These are phyloP conservation scores for Papilio demoleus DNA, from an alignment of 2,888 invertebrate genomes.

Conservation along the genomic window DNA sequence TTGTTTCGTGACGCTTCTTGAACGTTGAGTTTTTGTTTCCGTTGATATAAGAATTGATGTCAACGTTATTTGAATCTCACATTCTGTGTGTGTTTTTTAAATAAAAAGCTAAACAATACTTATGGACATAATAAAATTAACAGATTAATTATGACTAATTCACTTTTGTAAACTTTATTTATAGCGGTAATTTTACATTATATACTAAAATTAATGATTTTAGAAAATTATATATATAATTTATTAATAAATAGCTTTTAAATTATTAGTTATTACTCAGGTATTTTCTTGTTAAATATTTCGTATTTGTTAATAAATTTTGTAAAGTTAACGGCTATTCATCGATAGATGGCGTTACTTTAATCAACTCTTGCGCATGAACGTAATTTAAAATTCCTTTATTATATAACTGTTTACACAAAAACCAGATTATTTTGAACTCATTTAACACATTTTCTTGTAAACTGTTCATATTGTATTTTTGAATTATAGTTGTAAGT, in stretches of 20 bases:
- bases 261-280: too few species aligned
- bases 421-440: constrained; percentile 47
- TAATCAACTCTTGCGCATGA: constrained; percentile 58
- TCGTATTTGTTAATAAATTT: background rate
- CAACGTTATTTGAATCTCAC: background rate
- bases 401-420: constrained; percentile 27
- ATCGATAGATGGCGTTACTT: constrained; percentile 64
- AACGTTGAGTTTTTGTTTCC: constrained; percentile 5
- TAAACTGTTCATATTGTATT: background rate
- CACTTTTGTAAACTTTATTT: too few species aligned
- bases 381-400: constrained; percentile 53
- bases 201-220: too few species aligned
- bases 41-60: background rate
- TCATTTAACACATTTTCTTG: constrained; percentile 21
- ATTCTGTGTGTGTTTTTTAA: too few species aligned
- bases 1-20: constrained; percentile 34
- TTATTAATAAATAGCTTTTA: too few species aligned
- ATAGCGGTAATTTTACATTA: too few species aligned
- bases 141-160: too few species aligned
- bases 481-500: background rate
- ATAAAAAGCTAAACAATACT: too few species aligned
- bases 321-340: constrained; percentile 54
- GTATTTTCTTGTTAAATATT: too few species aligned
- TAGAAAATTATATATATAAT: too few species aligned
- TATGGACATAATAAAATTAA: too few species aligned